phyloP scores from a whole-genome alignment of 2,797 vertebrate genomes.

The Acipenser transmontanus region DNA sequence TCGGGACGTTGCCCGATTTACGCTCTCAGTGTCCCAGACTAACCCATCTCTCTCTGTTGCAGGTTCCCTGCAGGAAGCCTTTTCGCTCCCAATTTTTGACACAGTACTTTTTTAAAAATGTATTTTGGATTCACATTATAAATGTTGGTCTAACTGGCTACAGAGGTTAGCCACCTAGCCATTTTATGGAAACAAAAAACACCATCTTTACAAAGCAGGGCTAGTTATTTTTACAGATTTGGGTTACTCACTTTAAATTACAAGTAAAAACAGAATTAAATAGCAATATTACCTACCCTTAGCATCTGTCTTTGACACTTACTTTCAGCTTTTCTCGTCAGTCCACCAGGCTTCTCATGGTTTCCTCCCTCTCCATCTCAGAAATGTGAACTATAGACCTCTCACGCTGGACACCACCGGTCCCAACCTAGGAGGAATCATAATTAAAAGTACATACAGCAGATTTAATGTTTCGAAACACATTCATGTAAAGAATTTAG shows the following conservation, averaged over 20 bases:
- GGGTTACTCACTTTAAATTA: neutral
- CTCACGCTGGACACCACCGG: constrained; percentile 20
- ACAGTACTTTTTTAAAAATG: too few species aligned
- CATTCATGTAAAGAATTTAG: neutral
- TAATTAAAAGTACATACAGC: neutral
- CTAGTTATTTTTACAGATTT: neutral
- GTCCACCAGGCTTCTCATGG: constrained; percentile 65
- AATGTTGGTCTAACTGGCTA: too few species aligned
- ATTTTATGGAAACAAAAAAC: too few species aligned
- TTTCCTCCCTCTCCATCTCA: constrained; percentile 51
- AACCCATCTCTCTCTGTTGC: too few species aligned
- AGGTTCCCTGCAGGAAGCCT: too few species aligned
- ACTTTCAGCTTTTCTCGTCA: constrained; percentile 55
- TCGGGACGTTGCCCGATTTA: too few species aligned
- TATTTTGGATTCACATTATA: too few species aligned
- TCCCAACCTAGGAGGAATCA: constrained; percentile 25
- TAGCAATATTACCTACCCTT: constrained; percentile 48
- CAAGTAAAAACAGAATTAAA: neutral
- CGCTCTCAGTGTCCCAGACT: too few species aligned
- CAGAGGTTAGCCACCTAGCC: too few species aligned
- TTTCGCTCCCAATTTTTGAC: too few species aligned
- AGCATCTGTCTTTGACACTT: constrained; percentile 63
- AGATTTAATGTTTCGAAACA: neutral
- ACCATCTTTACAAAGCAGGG: neutral
- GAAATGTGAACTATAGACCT: constrained; percentile 34